phyloP scores from a whole-genome alignment of 2,888 invertebrate genomes.

The Allacma fusca region DNA sequence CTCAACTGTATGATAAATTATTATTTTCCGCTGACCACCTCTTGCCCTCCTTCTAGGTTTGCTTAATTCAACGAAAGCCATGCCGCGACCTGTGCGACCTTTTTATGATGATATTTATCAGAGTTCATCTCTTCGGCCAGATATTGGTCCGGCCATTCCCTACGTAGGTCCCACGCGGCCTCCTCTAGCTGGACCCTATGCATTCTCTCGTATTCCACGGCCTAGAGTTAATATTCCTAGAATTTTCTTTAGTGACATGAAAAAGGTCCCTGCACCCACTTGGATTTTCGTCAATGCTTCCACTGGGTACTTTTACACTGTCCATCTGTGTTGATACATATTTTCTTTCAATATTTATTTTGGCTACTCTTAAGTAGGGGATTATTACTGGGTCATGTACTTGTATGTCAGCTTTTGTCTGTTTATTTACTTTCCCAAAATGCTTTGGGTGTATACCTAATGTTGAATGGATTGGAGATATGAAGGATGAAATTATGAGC shows the following conservation, averaged over 20 bases:
- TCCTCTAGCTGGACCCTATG: constrained; percentile 87
- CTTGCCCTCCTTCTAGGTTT: constrained; percentile 46
- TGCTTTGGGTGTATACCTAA: too few species aligned
- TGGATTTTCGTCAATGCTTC: constrained; percentile 87
- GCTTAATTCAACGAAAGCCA: constrained; percentile 51
- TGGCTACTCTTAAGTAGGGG: not conserved
- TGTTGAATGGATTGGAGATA: too few species aligned
- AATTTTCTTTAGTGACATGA: constrained; percentile 77
- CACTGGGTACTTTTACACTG: constrained; percentile 71
- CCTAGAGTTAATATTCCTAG: constrained; percentile 81
- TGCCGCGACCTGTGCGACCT: constrained; percentile 56
- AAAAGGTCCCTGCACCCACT: constrained; percentile 68
- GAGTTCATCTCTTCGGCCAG: constrained; percentile 56
- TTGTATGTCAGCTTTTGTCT: too few species aligned
- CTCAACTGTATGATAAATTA: constrained; percentile 10
- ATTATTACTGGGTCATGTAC: constrained; percentile 4
- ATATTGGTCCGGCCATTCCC: constrained; percentile 66
- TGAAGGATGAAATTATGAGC: too few species aligned
- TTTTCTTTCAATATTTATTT: not conserved
- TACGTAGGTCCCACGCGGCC: constrained; percentile 68
- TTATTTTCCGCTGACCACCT: constrained; percentile 25
- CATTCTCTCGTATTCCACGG: constrained; percentile 85
- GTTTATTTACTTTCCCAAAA: too few species aligned
- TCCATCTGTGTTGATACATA: constrained; percentile 21
- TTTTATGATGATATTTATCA: constrained; percentile 48